Evolutionary conservation across 2,113 vertebrate genomes (phyloP).

Genomic region (Myocastor coypus): DNA sequence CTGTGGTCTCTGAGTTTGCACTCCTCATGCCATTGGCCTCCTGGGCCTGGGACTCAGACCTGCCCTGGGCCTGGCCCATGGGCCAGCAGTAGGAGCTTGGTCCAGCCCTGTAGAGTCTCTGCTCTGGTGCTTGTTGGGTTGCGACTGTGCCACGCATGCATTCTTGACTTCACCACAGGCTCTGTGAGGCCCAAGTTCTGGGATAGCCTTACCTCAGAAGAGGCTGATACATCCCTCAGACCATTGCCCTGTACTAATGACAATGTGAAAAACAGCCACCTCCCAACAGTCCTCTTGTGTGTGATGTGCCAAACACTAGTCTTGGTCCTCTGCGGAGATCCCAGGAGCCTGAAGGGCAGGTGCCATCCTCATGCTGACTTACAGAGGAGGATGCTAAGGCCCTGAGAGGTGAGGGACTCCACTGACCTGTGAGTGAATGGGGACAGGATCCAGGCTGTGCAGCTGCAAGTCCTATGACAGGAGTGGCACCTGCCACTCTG

Average conservation of each 20-base stretch:
- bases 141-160: background rate
- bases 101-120: background rate
- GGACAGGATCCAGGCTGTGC: background rate
- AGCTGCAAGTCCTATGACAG: background rate
- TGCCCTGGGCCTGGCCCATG: background rate
- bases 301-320: background rate
- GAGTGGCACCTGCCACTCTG: background rate
- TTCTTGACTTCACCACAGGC: background rate
- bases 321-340: background rate
- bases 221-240: background rate
- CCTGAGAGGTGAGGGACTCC: background rate
- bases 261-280: background rate
- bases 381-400: background rate
- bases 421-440: no score
- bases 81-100: background rate
- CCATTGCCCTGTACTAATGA: background rate
- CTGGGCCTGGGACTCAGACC: background rate
- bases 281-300: background rate
- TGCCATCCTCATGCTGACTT: background rate
- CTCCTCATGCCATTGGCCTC: background rate
- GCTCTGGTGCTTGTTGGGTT: background rate
- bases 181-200: background rate
- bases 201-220: background rate
- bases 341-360: background rate
- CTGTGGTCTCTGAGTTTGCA: background rate